Percentiles rank a stretch among this genome's conserved stretches.
These are phyloP conservation scores for Crotalus tigris DNA, from an alignment of 2,113 vertebrate species.

Conservation along the genomic window DNA sequence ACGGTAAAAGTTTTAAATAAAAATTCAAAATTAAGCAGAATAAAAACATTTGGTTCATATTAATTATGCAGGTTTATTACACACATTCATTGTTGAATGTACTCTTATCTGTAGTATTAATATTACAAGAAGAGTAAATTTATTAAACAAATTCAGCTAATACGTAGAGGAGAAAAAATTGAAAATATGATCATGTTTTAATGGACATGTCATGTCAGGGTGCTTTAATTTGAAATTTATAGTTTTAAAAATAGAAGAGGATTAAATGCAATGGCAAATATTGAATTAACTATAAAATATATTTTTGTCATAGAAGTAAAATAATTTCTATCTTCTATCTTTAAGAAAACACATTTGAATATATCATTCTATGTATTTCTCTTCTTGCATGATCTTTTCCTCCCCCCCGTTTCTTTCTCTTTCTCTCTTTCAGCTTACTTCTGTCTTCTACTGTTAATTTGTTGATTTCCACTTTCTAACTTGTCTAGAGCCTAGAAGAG, in stretches of 20 bases:
- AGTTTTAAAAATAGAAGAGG: neutral
- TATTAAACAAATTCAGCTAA: neutral
- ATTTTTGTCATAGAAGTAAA: neutral
- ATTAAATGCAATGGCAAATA: accelerated
- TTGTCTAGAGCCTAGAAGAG: constrained; percentile 88
- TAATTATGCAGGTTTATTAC: neutral
- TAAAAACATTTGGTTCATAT: neutral
- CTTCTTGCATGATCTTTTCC: constrained; percentile 5
- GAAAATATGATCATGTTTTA: neutral
- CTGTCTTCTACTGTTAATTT: constrained; percentile 61
- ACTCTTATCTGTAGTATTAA: neutral
- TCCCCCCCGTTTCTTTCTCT: constrained; percentile 10
- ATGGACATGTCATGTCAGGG: neutral
- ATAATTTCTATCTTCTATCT: accelerated
- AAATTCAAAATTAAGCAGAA: neutral
- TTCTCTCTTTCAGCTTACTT: constrained; percentile 58
- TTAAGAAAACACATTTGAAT: accelerated
- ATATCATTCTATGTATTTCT: neutral
- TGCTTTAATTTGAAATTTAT: accelerated
- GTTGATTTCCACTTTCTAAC: constrained; percentile 72
- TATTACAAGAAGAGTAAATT: accelerated
- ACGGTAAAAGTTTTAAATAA: neutral
- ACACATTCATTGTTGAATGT: neutral
- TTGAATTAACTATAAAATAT: accelerated
- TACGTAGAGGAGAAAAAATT: neutral